These are phyloP conservation scores for Crioceris asparagi DNA, from an alignment of 2,888 invertebrate species.

Conservation along the genomic window DNA sequence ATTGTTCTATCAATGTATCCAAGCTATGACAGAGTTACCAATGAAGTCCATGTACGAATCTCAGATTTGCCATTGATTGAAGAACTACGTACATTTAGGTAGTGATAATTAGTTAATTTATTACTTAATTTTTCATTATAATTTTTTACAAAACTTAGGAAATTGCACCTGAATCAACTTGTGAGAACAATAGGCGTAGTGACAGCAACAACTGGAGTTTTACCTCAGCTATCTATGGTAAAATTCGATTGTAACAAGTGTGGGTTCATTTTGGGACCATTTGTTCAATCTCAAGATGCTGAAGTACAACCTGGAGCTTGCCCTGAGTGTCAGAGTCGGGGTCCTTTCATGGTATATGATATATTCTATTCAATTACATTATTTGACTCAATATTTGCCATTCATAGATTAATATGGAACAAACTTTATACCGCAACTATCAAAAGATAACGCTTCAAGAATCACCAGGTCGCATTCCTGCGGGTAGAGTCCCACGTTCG, in stretches of 20 bases:
- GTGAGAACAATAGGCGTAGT: conserved; percentile 92
- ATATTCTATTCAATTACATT: no score
- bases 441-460: conserved; percentile 97
- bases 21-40: conserved; percentile 87
- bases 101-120: not conserved
- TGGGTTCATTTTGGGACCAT: conserved; percentile 90
- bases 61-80: conserved; percentile 92
- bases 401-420: conserved; percentile 90
- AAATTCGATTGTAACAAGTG: conserved; percentile 98
- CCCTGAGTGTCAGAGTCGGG: conserved; percentile 93
- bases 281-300: conserved; percentile 82
- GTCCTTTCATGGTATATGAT: conserved; percentile 90
- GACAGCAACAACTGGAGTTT: conserved; percentile 86
- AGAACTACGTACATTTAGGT: conserved; percentile 75
- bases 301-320: conserved; percentile 96
- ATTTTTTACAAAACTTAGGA: conserved; percentile 45
- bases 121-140: conserved; percentile 1
- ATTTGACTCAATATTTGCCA: not conserved
- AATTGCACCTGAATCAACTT: conserved; percentile 85
- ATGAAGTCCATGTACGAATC: conserved; percentile 90
- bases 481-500: conserved; percentile 92
- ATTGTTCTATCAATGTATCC: conserved; percentile 91
- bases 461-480: conserved; percentile 94
- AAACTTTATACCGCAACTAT: conserved; percentile 97
- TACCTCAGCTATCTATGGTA: conserved; percentile 91